phyloP scores from a whole-genome alignment of 1,140 invertebrate species.

The Teleopsis dalmanni region DNA sequence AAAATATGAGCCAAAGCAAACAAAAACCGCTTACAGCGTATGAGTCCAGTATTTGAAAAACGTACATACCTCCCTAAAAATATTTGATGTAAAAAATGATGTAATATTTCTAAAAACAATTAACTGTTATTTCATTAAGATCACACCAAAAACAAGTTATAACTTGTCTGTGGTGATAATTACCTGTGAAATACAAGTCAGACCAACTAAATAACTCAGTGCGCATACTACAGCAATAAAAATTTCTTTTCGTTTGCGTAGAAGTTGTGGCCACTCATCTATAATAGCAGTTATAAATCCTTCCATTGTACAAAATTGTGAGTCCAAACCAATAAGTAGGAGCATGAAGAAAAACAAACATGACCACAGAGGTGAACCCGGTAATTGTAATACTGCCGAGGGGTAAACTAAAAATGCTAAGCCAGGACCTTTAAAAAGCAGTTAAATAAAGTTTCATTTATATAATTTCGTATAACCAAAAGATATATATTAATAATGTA shows the following conservation, averaged over 20 bases:
- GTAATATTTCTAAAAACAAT: background rate
- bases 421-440: conserved; percentile 67
- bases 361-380: conserved; percentile 92
- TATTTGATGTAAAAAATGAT: background rate
- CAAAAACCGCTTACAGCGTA: conserved; percentile 97
- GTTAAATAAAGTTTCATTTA: background rate
- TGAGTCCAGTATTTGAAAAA: conserved; percentile 96
- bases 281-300: conserved; percentile 94
- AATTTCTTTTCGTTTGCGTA: conserved; percentile 70
- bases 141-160: background rate
- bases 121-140: too few species aligned
- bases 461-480: too few species aligned
- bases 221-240: conserved; percentile 88
- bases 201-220: conserved; percentile 84
- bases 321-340: conserved; percentile 90
- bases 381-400: conserved; percentile 92
- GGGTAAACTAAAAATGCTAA: conserved; percentile 96
- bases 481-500: background rate
- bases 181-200: conserved; percentile 86
- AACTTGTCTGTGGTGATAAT: conserved; percentile 13
- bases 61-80: conserved; percentile 94
- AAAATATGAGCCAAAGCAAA: conserved; percentile 94
- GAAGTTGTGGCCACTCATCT: conserved; percentile 86
- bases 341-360: conserved; percentile 98
- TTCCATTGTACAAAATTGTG: conserved; percentile 96